Evolutionary conservation across 1,140 invertebrate species (phyloP).

Genomic region (Protaetia brevitarsis): DNA sequence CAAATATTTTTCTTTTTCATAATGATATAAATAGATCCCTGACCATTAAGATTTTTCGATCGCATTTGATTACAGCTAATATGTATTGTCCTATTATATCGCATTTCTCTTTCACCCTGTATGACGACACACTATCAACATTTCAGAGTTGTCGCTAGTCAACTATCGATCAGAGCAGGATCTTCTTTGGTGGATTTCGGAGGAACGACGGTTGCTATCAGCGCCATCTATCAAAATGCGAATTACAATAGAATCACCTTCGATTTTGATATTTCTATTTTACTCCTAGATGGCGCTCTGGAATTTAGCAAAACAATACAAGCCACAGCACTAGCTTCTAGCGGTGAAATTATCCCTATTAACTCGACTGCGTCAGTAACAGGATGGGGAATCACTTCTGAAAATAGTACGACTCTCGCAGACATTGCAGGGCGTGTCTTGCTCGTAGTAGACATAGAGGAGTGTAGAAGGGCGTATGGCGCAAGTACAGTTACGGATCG

Average conservation of each 20-base stretch:
- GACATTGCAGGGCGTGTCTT: background rate
- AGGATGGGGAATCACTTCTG: background rate
- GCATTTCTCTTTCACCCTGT: no score
- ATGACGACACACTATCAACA: constrained; percentile 29
- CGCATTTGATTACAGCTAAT: no score
- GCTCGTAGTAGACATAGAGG: background rate
- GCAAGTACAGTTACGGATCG: constrained; percentile 36
- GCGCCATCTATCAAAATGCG: background rate
- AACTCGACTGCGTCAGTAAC: background rate
- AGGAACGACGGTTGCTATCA: background rate
- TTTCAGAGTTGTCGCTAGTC: background rate
- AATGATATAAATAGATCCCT: no score
- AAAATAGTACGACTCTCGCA: background rate
- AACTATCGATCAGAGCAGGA: background rate
- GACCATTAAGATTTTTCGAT: no score
- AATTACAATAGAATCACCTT: background rate
- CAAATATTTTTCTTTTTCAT: no score
- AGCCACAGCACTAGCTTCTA: background rate
- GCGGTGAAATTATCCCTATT: background rate
- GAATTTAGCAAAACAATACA: background rate
- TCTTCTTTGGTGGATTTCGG: background rate
- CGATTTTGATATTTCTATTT: background rate
- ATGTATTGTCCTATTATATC: no score
- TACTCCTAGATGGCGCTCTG: background rate
- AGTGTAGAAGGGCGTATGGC: background rate